These are phyloP conservation scores for Steatocranus sp. DNA, from an alignment of 2,797 vertebrate genomes.

Conservation along the genomic window DNA sequence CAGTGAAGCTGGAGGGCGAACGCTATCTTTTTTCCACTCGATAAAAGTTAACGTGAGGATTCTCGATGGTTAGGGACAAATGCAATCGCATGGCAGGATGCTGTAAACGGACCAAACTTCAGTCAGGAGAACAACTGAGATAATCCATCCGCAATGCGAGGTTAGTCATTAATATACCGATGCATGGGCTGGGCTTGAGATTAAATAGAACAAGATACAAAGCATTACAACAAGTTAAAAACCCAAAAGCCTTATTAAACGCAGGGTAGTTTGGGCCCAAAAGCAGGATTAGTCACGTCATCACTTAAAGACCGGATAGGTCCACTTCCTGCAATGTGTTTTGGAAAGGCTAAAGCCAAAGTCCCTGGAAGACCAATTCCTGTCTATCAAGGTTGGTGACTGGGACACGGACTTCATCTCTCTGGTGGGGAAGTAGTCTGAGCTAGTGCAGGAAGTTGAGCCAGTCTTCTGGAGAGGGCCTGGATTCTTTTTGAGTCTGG, in stretches of 20 bases:
- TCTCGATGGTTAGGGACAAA: fast-evolving
- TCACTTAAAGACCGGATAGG: not conserved
- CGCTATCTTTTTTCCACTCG: not conserved
- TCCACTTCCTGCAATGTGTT: not conserved
- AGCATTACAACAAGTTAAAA: not conserved
- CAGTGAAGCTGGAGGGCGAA: not conserved
- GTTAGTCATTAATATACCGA: not conserved
- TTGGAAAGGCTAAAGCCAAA: not conserved
- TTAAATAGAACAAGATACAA: not conserved
- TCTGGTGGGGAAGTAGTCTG: not conserved
- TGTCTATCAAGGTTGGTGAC: not conserved
- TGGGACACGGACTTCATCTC: not conserved
- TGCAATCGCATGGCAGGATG: not conserved
- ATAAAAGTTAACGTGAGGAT: not conserved
- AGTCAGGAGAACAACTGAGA: not conserved
- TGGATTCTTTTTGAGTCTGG: not conserved
- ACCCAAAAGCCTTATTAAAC: not conserved
- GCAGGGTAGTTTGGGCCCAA: not conserved
- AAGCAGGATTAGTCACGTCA: not conserved
- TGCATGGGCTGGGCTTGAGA: not conserved
- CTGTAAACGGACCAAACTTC: not conserved
- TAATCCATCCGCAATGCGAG: not conserved
- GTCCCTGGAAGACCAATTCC: not conserved
- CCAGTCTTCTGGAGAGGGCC: not conserved
- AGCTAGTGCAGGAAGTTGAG: not conserved